Evolutionary conservation across 2,113 vertebrate genomes (phyloP).

Genomic region (Psammodynastes pulverulentus): DNA sequence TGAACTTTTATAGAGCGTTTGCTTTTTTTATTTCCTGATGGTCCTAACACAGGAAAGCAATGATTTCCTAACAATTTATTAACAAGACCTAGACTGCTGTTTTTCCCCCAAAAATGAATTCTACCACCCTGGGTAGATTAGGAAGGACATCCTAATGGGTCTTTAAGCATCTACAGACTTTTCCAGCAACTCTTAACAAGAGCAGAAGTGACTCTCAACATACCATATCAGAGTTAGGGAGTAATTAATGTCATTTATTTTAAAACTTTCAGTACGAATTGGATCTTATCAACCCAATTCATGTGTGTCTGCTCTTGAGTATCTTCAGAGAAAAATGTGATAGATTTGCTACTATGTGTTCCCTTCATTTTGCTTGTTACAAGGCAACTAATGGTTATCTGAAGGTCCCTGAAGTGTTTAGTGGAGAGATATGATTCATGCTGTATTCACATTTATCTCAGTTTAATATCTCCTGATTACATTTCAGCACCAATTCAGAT

Average conservation of each 20-base stretch:
- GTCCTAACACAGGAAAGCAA: not conserved
- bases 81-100: not conserved
- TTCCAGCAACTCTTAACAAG: not conserved
- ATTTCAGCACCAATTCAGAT: not conserved
- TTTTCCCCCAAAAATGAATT: not conserved
- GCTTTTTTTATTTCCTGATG: not conserved
- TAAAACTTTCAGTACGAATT: not conserved
- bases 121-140: not conserved
- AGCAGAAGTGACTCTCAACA: not conserved
- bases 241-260: not conserved
- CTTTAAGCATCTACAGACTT: not conserved
- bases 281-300: not conserved
- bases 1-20: not conserved
- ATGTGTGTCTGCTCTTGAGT: not conserved
- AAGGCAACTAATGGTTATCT: not conserved
- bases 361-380: not conserved
- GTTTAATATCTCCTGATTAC: not conserved
- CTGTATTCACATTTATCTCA: not conserved
- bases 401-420: not conserved
- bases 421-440: not conserved
- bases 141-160: not conserved
- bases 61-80: not conserved
- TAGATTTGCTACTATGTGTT: not conserved
- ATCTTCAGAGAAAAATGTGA: not conserved
- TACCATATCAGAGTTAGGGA: not conserved